A percentile compares a stretch with the other conserved stretches of the same genome.
Evolutionary conservation across 2,797 vertebrate species (phyloP).

Genomic region (Macrochelys suwanniensis): DNA sequence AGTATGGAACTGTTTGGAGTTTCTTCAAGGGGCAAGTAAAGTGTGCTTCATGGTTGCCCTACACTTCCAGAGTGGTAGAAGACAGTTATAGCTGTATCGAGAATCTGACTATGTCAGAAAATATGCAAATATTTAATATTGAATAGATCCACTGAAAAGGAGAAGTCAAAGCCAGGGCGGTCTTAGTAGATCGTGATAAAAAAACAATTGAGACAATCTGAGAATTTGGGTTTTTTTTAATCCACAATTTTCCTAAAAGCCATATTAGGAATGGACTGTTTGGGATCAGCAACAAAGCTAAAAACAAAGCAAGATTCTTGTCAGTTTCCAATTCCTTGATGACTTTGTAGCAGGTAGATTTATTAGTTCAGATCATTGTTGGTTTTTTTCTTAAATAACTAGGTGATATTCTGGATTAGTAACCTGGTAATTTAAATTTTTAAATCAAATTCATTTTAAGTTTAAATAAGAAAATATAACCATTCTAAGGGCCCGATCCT

Average conservation of each 20-base stretch:
- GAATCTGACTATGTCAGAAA: neutral
- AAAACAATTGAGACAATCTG: neutral
- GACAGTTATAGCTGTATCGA: conserved; percentile 13
- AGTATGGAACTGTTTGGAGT: conserved; percentile 32
- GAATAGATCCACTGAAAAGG: neutral
- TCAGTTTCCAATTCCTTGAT: conserved; percentile 26
- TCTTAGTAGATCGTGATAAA: neutral
- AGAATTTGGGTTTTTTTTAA: conserved; percentile 31
- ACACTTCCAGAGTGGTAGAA: neutral
- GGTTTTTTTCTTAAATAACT: conserved; percentile 63
- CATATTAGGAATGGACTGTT: conserved; percentile 28
- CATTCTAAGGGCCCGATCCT: conserved; percentile 6
- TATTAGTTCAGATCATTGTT: conserved; percentile 53
- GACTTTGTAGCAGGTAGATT: conserved; percentile 57
- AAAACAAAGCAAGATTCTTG: conserved; percentile 37
- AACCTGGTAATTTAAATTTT: conserved; percentile 49
- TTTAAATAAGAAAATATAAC: conserved; percentile 39
- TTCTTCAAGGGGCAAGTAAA: neutral
- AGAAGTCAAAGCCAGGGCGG: conserved; percentile 17
- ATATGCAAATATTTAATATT: conserved; percentile 17
- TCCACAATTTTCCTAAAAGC: conserved; percentile 10
- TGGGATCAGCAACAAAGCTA: conserved; percentile 58
- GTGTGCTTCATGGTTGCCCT: conserved; percentile 47
- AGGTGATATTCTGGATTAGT: conserved; percentile 65
- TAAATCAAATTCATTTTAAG: conserved; percentile 50